These are phyloP conservation scores for Pelvicachromis taeniatus DNA, from an alignment of 2,113 vertebrate genomes.

Conservation along the genomic window DNA sequence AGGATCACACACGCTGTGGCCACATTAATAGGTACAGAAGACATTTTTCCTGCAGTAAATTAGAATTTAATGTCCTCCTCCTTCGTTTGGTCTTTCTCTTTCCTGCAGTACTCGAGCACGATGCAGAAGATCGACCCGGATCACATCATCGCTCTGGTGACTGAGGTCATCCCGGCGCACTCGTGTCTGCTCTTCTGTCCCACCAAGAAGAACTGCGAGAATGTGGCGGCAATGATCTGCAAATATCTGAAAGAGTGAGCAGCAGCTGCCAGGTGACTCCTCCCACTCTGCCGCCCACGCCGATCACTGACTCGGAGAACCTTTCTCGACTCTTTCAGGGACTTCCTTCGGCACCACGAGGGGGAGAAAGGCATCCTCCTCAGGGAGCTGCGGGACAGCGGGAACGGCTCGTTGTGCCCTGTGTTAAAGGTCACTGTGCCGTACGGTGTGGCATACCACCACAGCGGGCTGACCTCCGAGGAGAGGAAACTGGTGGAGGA, in stretches of 20 bases:
- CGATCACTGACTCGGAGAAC: not conserved
- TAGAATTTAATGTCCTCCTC: not conserved
- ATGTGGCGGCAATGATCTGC: constrained; percentile 92
- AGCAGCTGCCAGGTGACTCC: rapidly evolving
- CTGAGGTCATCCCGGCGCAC: constrained; percentile 89
- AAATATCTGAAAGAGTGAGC: constrained; percentile 88
- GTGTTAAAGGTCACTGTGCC: constrained; percentile 82
- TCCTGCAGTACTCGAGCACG: constrained; percentile 61
- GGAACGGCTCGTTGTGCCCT: constrained; percentile 82
- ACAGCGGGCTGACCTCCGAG: constrained; percentile 87
- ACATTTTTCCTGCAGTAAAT: not conserved
- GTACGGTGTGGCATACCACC: constrained; percentile 92
- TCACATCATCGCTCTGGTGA: constrained; percentile 88
- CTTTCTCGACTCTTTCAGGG: constrained; percentile 57
- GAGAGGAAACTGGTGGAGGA: constrained; percentile 90
- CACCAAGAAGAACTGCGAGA: constrained; percentile 98
- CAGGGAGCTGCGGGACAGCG: constrained; percentile 72
- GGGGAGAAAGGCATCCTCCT: constrained; percentile 80
- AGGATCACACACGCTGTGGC: not conserved
- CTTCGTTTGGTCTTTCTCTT: not conserved
- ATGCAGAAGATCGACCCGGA: constrained; percentile 91
- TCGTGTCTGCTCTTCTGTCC: constrained; percentile 96
- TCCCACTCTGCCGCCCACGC: not conserved
- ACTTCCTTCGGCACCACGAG: constrained; percentile 73
- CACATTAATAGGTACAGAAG: not conserved